Conservation (phyloP, 2,113 vertebrate species). For the Origma solitaria region DNA sequence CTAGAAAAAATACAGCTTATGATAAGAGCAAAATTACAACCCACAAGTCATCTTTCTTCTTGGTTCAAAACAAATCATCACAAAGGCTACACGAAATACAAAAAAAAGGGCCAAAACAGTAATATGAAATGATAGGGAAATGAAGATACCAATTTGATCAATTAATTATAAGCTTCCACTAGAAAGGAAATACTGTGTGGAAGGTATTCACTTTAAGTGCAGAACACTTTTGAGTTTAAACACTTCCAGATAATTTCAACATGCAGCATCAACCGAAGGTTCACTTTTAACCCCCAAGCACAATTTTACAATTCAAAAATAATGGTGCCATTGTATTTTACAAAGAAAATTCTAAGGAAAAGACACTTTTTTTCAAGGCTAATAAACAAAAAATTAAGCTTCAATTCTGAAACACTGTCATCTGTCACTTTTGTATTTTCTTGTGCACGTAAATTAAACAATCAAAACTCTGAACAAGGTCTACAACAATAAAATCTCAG, state of each 20-base stretch:
- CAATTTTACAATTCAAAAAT: constrained; percentile 57
- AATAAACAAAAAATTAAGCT: neutral
- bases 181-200: neutral
- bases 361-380: constrained; percentile 61
- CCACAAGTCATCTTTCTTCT: neutral
- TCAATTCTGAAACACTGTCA: neutral
- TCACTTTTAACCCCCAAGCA: constrained; percentile 14
- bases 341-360: neutral
- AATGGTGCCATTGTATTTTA: constrained; percentile 47
- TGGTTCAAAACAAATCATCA: neutral
- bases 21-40: neutral
- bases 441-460: neutral
- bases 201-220: neutral
- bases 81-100: neutral
- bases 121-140: neutral
- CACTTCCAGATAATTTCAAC: neutral
- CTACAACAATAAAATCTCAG: constrained; percentile 41
- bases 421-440: neutral
- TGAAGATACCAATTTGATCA: neutral
- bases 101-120: neutral
- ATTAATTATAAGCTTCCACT: neutral
- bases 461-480: constrained; percentile 43
- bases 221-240: neutral
- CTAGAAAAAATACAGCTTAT: neutral
- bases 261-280: constrained; percentile 54